Percentiles rank a stretch among this genome's conserved stretches.
phyloP scores from a whole-genome alignment of 2,797 vertebrate species.

The Rhinogobio ventralis region DNA sequence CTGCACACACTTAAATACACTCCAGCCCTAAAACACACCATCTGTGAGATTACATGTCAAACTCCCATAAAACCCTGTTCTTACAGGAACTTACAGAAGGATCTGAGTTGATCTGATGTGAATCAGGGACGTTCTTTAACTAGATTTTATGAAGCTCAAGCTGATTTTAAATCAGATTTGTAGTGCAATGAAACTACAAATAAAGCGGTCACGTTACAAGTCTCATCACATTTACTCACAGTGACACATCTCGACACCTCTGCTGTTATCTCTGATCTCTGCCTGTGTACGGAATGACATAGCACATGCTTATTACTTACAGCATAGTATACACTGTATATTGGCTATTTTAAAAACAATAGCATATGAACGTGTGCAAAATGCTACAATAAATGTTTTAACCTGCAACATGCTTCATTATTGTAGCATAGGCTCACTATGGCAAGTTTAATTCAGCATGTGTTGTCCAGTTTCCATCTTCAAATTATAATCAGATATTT shows the following conservation, averaged over 20 bases:
- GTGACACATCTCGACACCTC: slow-evolving; percentile 7
- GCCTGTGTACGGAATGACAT: not conserved
- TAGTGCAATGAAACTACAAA: not conserved
- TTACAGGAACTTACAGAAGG: slow-evolving; percentile 14
- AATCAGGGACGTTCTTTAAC: slow-evolving; percentile 19
- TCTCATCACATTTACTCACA: not conserved
- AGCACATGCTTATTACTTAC: not conserved
- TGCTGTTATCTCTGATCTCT: slow-evolving; percentile 1
- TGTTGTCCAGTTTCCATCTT: not conserved
- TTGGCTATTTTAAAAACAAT: not conserved
- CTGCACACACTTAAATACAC: slow-evolving; percentile 39
- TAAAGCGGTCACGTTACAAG: not conserved
- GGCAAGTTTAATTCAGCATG: not conserved
- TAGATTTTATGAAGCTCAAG: slow-evolving; percentile 14
- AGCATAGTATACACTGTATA: not conserved
- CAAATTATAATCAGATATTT: not conserved
- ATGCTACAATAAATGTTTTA: not conserved
- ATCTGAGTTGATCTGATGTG: slow-evolving; percentile 6
- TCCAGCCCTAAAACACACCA: slow-evolving; percentile 10
- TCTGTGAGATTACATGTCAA: slow-evolving; percentile 40
- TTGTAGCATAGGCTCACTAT: not conserved
- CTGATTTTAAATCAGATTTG: slow-evolving; percentile 24
- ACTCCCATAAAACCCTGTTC: slow-evolving; percentile 17
- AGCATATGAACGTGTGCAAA: not conserved
- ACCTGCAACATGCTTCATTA: not conserved